Evolutionary conservation across 30 jellyfish, hydroid and myxozoan species (phyloP).

Genomic region (Turritopsis rubra): DNA sequence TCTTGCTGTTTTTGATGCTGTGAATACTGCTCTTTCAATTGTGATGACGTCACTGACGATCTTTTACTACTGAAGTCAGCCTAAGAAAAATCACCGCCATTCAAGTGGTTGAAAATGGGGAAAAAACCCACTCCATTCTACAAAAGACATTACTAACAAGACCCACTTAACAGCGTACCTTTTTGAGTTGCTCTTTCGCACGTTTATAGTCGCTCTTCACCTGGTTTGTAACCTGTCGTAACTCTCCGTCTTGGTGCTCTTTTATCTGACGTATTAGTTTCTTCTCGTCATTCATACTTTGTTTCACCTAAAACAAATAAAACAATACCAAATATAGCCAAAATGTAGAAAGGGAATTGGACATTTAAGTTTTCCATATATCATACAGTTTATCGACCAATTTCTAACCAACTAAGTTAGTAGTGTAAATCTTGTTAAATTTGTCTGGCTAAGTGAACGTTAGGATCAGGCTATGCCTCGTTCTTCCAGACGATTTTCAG

Average conservation of each 20-base stretch:
- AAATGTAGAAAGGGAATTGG: not conserved
- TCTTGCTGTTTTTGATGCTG: slow-evolving; percentile 79
- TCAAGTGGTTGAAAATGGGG: not conserved
- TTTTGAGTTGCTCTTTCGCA: slow-evolving; percentile 88
- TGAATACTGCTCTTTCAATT: slow-evolving; percentile 73
- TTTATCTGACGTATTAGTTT: slow-evolving; percentile 45
- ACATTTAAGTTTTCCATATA: not conserved
- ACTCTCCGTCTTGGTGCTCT: slow-evolving; percentile 83
- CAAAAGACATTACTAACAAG: too few relatives aligned
- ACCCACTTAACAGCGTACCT: too few relatives aligned
- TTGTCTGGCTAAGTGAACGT: too few relatives aligned
- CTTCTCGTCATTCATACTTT: slow-evolving; percentile 85
- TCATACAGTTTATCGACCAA: not conserved
- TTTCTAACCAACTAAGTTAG: too few relatives aligned
- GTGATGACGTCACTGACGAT: slow-evolving; percentile 54
- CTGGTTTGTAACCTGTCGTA: slow-evolving; percentile 57
- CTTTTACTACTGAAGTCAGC: slow-evolving; percentile 2
- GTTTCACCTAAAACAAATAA: slow-evolving; percentile 52
- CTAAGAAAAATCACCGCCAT: not conserved
- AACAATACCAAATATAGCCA: not conserved
- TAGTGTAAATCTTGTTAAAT: too few relatives aligned
- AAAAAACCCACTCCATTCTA: too few relatives aligned
- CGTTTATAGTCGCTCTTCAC: slow-evolving; percentile 65
- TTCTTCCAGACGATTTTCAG: not conserved
- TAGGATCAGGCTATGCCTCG: too few relatives aligned